Evolutionary conservation across 2,888 invertebrate species (phyloP), one percentile per base, ranked within the genome.

Genomic region (Amiota communis): DNA sequence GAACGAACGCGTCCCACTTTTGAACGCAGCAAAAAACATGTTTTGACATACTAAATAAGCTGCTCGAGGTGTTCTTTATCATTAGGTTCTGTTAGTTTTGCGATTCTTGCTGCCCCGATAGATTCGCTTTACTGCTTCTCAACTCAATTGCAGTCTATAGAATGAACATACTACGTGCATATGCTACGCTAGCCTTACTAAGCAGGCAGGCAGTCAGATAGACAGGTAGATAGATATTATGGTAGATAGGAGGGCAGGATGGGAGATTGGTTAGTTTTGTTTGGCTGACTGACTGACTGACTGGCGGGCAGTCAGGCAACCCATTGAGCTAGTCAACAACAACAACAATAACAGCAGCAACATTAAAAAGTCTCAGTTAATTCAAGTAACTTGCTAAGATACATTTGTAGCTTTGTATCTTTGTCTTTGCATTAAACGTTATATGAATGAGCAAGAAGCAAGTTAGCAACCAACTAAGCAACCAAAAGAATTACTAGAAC

Each of bases 31-130:
- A 76, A 78, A 77, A 74, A 82, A 80, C 84, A 85, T 83, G 83
- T 84, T 84, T 81, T 85, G 83, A 84, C 83, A 85, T 85, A 85
- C 84, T 80, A 85, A 84, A 81, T 81, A 83, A 84, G 85, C 83
- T 85, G 84, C 83, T 75, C 57, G 76, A 74, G 76, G 73, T 79
- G 82, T 83, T 82, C 82, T 81, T 84, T 86, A 81, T 82, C 85
- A 82, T 82, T 82, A 84, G 83, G 80, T 86, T 83, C 86, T 87
- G 86, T 81, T 86, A 84, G 82, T 75, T 81, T 79, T 78, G 86
- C 84, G 77, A 80, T 80, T 84, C 83, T 80, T 78, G 79, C 78
- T 81, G 81, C 81, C 77, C 77, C 81, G 74, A 76, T 80, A 80
- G 76, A 81, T 86, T 81, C 86, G 83, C 79, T 84, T 82, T 81